Conservation (phyloP, 2,113 vertebrate species). For the Grantiella picta region DNA sequence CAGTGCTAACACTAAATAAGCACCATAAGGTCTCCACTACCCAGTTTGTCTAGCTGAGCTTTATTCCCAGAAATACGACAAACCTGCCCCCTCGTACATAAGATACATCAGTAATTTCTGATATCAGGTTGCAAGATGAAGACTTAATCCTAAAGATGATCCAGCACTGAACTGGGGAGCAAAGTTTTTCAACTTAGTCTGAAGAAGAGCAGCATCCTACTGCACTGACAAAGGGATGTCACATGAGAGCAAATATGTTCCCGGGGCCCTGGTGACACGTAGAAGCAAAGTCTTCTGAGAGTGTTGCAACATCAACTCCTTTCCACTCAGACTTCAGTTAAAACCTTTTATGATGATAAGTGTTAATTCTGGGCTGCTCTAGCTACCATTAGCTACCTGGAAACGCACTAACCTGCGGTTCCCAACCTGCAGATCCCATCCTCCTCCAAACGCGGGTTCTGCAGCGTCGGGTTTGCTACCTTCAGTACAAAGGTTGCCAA, state of each 20-base stretch:
- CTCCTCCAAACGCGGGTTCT: neutral
- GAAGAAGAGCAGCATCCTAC: neutral
- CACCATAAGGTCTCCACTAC: neutral
- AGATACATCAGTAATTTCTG: neutral
- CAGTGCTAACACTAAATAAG: neutral
- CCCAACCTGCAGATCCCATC: rapidly evolving
- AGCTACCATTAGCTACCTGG: neutral
- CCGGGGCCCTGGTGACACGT: rapidly evolving
- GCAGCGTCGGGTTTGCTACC: neutral
- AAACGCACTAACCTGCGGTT: neutral
- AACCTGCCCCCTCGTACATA: neutral
- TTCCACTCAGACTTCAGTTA: neutral
- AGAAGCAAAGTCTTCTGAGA: neutral
- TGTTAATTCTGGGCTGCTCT: neutral
- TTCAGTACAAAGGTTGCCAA: slow-evolving; percentile 33
- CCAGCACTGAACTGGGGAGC: neutral
- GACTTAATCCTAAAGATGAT: neutral
- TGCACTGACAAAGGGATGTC: neutral
- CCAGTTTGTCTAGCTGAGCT: neutral
- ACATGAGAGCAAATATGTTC: neutral
- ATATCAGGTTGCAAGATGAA: neutral
- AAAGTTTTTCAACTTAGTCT: neutral
- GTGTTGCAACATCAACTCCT: neutral
- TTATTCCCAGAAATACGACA: neutral
- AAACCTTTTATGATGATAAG: neutral